Base-by-base conservation (phyloP, 2,888 invertebrate genomes). In the Drosophila subquinaria region DNA sequence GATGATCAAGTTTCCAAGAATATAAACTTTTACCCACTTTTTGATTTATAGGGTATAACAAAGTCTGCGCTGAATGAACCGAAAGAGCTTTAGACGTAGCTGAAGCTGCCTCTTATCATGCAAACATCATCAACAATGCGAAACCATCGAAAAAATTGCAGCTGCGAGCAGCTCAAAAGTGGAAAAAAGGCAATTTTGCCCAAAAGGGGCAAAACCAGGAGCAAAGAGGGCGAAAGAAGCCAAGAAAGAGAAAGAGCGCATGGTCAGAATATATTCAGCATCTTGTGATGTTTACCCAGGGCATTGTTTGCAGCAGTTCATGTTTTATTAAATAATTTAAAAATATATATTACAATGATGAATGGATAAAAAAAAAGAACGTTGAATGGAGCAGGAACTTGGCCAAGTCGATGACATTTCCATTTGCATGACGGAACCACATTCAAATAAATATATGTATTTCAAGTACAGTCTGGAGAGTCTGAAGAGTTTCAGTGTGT, bases 121-220 rank as follows among this genome's bases (percentile, higher is more conserved):
- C 57, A 53, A 64, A 62, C 64, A 67, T 60, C 75, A 72, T 65
- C 70, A 69, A 62, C 69, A 65, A 72, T 63, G 56, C 64, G 23
- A 61, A 59, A 47, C 40, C 36, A 61, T 40, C 47, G 57, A 72
- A 61, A 66, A 67, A 68, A 62, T 72, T 65, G 65, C 77, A 77
- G 74, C 71, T 73, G 67, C 61, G 62, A 60, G 50, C 47, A 64
- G 52, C 71, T 68, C 66, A 56, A 76, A 74, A 76, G 69, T 77
- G 82, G 82, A 82, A 79, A 82, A 79, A 82, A 77, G 76, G 80
- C 80, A 81, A 82, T 74, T 74, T 73, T 76, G 76, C 79, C 82
- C 82, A 73, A 81, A 78, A 79, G 72, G 64, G 59, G 69, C 60
- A 61, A 48, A 56, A 23, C 2, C 30, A 48, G 23, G 42, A n/a